Conservation (phyloP, 2,888 invertebrate genomes). For the Trichopoda pennipes region DNA sequence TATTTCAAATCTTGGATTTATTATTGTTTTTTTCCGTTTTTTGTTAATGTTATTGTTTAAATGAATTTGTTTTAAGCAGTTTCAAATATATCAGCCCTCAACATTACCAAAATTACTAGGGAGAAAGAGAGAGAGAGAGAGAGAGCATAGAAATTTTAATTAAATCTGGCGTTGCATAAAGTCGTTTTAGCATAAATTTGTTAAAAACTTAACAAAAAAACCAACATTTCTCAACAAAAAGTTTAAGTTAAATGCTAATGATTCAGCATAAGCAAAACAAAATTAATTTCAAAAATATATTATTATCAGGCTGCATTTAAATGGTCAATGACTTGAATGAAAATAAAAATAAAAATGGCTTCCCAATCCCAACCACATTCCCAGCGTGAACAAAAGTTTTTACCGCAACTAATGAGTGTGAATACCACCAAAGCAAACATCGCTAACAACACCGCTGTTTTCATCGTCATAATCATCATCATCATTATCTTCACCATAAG, state of each 20-base stretch:
- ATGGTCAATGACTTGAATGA: conserved; percentile 51
- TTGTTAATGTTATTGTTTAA: not conserved
- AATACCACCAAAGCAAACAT: conserved; percentile 31
- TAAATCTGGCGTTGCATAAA: too few relatives aligned
- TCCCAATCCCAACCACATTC: conserved; percentile 49
- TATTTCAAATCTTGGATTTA: conserved; percentile 48
- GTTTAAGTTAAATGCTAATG: not conserved
- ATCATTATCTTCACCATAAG: conserved; percentile 27
- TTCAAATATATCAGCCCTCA: not conserved
- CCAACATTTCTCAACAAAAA: too few relatives aligned
- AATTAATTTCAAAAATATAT: not conserved
- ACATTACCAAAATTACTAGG: too few relatives aligned
- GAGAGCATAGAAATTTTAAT: too few relatives aligned
- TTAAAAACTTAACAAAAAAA: too few relatives aligned
- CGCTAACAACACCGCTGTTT: conserved; percentile 31
- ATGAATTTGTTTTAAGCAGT: not conserved
- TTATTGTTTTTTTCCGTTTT: conserved; percentile 71
- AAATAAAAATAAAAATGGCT: not conserved
- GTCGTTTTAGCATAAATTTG: too few relatives aligned
- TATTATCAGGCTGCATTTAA: conserved; percentile 6
- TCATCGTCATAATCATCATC: conserved; percentile 37
- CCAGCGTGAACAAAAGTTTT: conserved; percentile 43
- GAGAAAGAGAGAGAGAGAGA: too few relatives aligned
- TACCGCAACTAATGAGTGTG: conserved; percentile 37
- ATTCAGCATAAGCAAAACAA: not conserved